A percentile compares a stretch with the other conserved stretches of the same genome.
Conservation (phyloP, 1,140 invertebrate species). For the Vollenhovia emeryi region DNA sequence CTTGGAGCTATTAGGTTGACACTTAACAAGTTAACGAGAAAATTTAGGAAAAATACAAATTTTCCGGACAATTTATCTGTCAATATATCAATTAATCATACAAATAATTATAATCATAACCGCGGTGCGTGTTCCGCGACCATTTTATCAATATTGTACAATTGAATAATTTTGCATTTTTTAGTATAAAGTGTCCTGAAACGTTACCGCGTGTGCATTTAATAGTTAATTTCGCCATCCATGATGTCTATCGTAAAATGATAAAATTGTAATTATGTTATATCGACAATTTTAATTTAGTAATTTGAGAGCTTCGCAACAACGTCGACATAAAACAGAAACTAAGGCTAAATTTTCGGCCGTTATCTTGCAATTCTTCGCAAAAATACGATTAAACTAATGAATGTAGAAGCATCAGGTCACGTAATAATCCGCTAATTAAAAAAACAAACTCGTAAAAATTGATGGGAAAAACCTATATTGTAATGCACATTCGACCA, state of each 20-base stretch:
- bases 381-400: not conserved
- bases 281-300: not conserved
- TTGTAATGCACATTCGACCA: not conserved
- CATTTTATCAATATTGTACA: not conserved
- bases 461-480: not conserved
- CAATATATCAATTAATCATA: not conserved
- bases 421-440: not conserved
- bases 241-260: not conserved
- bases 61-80: too few relatives aligned
- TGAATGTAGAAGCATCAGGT: not conserved
- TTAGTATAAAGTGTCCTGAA: not conserved
- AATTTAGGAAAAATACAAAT: not conserved
- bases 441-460: constrained; percentile 4
- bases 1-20: not conserved
- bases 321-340: not conserved
- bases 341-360: not conserved
- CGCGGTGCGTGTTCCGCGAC: not conserved
- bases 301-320: not conserved
- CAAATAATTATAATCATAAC: constrained; percentile 3
- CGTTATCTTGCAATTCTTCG: not conserved
- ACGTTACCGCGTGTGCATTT: not conserved
- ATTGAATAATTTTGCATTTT: not conserved
- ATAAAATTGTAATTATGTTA: not conserved
- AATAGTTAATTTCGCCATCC: not conserved
- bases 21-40: not conserved